phyloP scores from a whole-genome alignment of 2,888 invertebrate species.

The Phorcus lineatus region DNA sequence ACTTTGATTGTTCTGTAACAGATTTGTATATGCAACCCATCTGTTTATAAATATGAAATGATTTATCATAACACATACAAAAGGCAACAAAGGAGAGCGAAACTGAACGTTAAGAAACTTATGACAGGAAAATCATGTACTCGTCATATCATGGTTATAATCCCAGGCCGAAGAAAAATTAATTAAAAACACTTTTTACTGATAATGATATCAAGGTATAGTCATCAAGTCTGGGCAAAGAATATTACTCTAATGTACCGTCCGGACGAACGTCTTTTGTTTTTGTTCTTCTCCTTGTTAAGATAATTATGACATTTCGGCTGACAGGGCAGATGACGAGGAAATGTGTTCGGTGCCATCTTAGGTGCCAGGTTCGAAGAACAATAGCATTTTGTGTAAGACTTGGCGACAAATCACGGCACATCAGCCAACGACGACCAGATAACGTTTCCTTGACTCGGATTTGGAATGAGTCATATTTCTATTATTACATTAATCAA shows the following conservation, averaged over 20 bases:
- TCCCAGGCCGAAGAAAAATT: too few species aligned
- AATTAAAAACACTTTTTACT: too few species aligned
- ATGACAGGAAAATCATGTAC: too few species aligned
- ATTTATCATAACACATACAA: too few species aligned
- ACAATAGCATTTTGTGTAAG: not conserved
- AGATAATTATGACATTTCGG: not conserved
- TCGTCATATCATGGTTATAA: too few species aligned
- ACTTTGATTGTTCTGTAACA: too few species aligned
- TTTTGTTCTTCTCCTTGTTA: not conserved
- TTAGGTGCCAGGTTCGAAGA: not conserved
- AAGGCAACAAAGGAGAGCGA: too few species aligned
- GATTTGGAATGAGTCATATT: not conserved
- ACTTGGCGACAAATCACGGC: not conserved
- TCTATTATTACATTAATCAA: conserved; percentile 10
- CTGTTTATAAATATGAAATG: too few species aligned
- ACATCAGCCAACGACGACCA: not conserved
- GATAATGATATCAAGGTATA: too few species aligned
- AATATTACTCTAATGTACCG: not conserved
- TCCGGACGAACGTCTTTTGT: not conserved
- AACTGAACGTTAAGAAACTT: too few species aligned
- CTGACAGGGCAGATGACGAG: not conserved
- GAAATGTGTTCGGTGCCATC: not conserved
- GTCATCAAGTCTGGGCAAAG: not conserved
- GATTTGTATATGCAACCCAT: too few species aligned
- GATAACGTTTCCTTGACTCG: not conserved